phyloP scores from a whole-genome alignment of 2,113 vertebrate species.

The Nesogale talazaci region DNA sequence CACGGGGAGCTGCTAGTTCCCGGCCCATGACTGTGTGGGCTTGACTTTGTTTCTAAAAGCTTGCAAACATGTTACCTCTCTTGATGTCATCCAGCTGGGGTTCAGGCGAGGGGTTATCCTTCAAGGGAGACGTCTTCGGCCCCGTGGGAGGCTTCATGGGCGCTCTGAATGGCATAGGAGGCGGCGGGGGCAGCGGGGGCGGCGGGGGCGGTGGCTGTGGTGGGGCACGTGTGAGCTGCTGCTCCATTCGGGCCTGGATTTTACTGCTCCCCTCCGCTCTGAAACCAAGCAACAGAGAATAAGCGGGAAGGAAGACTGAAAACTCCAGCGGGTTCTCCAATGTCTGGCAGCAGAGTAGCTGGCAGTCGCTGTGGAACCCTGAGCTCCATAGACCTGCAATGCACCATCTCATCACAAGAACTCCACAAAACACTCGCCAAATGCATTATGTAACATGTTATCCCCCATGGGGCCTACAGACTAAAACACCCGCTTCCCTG shows the following conservation, averaged over 20 bases:
- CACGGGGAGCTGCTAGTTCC: background rate
- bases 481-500: background rate
- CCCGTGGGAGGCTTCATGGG: conserved; percentile 93
- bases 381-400: background rate
- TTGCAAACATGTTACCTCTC: conserved; percentile 89
- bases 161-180: conserved; percentile 93
- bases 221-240: conserved; percentile 92
- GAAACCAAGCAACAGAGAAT: conserved; percentile 71
- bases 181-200: conserved; percentile 90
- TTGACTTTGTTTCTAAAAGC: conserved; percentile 6
- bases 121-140: conserved; percentile 95
- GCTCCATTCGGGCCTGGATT: conserved; percentile 97
- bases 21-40: background rate
- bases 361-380: background rate
- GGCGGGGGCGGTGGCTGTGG: conserved; percentile 89
- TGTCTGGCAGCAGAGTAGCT: background rate
- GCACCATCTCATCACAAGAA: too few relatives aligned
- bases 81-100: conserved; percentile 99
- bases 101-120: conserved; percentile 98
- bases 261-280: conserved; percentile 99
- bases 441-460: too few relatives aligned
- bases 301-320: background rate
- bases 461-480: background rate
- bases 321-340: background rate
- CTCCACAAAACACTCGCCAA: too few relatives aligned